Evolutionary conservation across 2,888 invertebrate species (phyloP), one percentile per base, ranked within the genome.

Genomic region (Eupithecia subfuscata): DNA sequence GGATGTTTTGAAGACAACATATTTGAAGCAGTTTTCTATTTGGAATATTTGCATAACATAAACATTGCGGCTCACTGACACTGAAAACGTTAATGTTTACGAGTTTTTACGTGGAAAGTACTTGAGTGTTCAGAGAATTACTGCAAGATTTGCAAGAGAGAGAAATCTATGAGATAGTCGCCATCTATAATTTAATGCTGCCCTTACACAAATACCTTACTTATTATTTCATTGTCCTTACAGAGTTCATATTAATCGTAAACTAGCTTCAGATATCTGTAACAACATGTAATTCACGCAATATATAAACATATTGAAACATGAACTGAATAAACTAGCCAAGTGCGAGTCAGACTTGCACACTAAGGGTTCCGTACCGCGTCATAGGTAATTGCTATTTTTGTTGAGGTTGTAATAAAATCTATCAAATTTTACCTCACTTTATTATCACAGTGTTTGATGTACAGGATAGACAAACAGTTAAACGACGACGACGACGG

Each of bases 1-100:
- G 60, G 60, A 60, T 60, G 60, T 60, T 60, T 60, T 60, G 5
- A 25, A 25, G 6, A 14, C 11, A 5, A 60, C 25, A 60, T 14
- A 60, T 25, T 25, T 60, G 22, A 60, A 22, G 60, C 60, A 60
- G 60, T 60, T 60, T 60, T 60, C 60, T 60, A 25, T 60, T 60
- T 25, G 25, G 9, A 25, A 60, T 60, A 60, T 60, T 60, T 60
- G 60, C 60, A 60, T 60, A 60, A 60, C 6, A 11, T 22, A 56
- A 56, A 56, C 52, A 60, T 60, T 25, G 25, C 25, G 25, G 6
- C 60, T 60, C 12, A 25, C 14, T 60, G 22, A 22, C 56, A 11
- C 56, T 56, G n/a, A 56, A 60, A 25, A 12, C 25, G 60, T 25
- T 22, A 3, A 14, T 60, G 25, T 60, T 60, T 60, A 60, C 60